phyloP scores from a whole-genome alignment of 2,113 vertebrate genomes.

The Lepus americanus region DNA sequence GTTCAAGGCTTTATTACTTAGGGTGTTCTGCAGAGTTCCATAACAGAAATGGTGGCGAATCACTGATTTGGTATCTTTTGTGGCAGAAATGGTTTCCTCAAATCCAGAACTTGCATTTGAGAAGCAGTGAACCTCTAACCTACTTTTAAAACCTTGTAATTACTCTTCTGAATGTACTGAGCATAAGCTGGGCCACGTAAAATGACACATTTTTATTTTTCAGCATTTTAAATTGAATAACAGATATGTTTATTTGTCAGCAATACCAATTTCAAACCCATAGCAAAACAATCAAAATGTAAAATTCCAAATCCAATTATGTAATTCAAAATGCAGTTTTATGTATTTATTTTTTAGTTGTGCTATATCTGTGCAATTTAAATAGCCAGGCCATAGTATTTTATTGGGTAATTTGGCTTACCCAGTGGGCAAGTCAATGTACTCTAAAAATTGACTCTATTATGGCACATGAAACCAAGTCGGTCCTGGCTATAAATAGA shows the following conservation, averaged over 20 bases:
- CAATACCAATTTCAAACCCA: conserved; percentile 61
- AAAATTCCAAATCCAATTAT: conserved; percentile 69
- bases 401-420: conserved; percentile 76
- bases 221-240: conserved; percentile 60
- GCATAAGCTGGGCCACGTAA: not conserved
- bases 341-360: conserved; percentile 57
- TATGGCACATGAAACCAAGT: conserved; percentile 70
- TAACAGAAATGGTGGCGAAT: conserved; percentile 40
- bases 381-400: conserved; percentile 67
- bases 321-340: conserved; percentile 61
- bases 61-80: not conserved
- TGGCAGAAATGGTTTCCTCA: conserved; percentile 51
- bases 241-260: not conserved
- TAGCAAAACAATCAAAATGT: conserved; percentile 61
- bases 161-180: conserved; percentile 4
- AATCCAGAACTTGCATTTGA: conserved; percentile 32
- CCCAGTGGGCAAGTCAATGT: conserved; percentile 66
- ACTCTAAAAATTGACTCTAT: conserved; percentile 69
- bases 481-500: conserved; percentile 60
- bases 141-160: conserved; percentile 61
- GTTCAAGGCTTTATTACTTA: conserved; percentile 9
- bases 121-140: conserved; percentile 53
- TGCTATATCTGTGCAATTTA: conserved; percentile 58
- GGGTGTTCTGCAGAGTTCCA: not conserved
- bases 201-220: conserved; percentile 47